These are phyloP conservation scores for Gracilinanus agilis DNA, from an alignment of 2,113 vertebrate genomes.

Conservation along the genomic window DNA sequence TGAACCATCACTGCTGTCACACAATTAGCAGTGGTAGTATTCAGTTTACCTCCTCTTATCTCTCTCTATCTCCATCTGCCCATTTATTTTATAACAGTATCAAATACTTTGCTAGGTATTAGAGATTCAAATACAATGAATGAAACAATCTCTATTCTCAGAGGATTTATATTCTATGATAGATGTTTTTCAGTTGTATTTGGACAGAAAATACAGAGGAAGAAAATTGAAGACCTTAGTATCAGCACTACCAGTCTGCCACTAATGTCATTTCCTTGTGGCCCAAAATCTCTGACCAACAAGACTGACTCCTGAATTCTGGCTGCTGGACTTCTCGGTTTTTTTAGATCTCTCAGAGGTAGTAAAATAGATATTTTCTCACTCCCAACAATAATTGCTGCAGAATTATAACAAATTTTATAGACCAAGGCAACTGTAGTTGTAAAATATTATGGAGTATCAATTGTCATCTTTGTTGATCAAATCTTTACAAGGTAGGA, in stretches of 20 bases:
- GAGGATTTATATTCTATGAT: background rate
- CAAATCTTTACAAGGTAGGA: slow-evolving; percentile 76
- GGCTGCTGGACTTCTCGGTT: slow-evolving; percentile 2
- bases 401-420: slow-evolving; percentile 74
- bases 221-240: background rate
- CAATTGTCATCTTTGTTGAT: slow-evolving; percentile 79
- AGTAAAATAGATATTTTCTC: slow-evolving; percentile 74
- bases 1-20: no score
- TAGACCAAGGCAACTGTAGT: slow-evolving; percentile 77
- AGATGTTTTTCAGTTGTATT: background rate
- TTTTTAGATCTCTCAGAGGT: slow-evolving; percentile 66
- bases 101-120: background rate
- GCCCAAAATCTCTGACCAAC: background rate
- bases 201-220: background rate
- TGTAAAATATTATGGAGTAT: slow-evolving; percentile 80
- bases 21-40: no score
- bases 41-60: no score
- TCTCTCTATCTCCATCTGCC: no score
- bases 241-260: background rate
- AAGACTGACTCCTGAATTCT: background rate
- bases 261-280: background rate
- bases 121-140: background rate
- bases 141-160: background rate
- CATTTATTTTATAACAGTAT: no score
- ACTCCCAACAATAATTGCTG: slow-evolving; percentile 65